Conservation (phyloP, 2,888 invertebrate genomes). For the Cordilura impudica region DNA sequence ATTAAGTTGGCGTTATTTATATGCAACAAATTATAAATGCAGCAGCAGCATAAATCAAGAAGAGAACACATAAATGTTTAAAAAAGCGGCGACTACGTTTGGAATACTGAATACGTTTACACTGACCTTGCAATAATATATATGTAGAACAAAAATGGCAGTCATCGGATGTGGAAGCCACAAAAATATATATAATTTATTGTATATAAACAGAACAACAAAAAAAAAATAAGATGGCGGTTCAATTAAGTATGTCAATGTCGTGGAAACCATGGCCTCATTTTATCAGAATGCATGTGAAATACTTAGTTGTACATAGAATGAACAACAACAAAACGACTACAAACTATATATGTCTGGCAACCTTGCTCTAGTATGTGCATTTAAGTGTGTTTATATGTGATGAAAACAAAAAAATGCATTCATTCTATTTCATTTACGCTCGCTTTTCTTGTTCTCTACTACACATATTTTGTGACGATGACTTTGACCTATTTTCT, state of each 20-base stretch:
- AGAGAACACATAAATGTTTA: slow-evolving; percentile 21
- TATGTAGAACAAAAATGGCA: slow-evolving; percentile 21
- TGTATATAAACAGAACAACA: background rate
- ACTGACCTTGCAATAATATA: slow-evolving; percentile 46
- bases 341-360: slow-evolving; percentile 32
- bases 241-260: slow-evolving; percentile 57
- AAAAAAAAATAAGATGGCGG: slow-evolving; percentile 48
- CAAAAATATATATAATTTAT: slow-evolving; percentile 57
- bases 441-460: slow-evolving; percentile 43
- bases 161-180: slow-evolving; percentile 48
- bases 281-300: slow-evolving; percentile 22
- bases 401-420: slow-evolving; percentile 44
- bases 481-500: slow-evolving; percentile 75
- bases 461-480: slow-evolving; percentile 51
- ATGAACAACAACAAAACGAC: slow-evolving; percentile 2
- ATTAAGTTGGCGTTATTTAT: slow-evolving; percentile 16
- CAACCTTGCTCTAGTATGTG: slow-evolving; percentile 47
- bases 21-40: slow-evolving; percentile 19
- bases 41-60: slow-evolving; percentile 34
- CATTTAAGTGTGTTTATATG: background rate
- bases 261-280: slow-evolving; percentile 53
- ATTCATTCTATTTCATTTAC: slow-evolving; percentile 57
- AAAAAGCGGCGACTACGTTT: slow-evolving; percentile 45
- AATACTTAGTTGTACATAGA: slow-evolving; percentile 27
- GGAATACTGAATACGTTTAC: slow-evolving; percentile 30